Conservation (phyloP, 2,113 vertebrate genomes). For the Oenanthe melanoleuca region DNA sequence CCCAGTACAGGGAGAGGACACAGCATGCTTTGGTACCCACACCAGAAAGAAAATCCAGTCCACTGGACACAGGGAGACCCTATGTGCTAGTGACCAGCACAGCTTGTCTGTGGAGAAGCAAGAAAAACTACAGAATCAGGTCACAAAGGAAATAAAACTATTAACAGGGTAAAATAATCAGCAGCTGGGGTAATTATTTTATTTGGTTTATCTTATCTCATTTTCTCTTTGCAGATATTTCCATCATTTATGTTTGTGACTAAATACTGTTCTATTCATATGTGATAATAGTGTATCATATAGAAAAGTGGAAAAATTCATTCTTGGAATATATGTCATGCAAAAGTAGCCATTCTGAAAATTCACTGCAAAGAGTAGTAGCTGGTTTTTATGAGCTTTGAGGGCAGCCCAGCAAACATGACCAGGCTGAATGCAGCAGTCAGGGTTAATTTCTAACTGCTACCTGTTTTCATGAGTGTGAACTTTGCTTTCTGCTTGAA, state of each 20-base stretch:
- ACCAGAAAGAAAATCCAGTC: neutral
- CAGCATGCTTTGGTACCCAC: neutral
- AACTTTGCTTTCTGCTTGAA: slow-evolving; percentile 40
- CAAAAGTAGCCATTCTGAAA: neutral
- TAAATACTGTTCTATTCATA: neutral
- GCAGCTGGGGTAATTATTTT: neutral
- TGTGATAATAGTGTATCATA: neutral
- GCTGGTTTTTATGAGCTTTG: neutral
- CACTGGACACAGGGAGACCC: neutral
- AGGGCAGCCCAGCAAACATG: neutral
- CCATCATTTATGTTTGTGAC: neutral
- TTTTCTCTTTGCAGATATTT: neutral
- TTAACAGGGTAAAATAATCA: neutral
- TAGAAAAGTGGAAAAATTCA: neutral
- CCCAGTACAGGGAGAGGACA: neutral
- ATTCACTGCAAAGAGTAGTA: neutral
- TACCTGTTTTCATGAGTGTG: neutral
- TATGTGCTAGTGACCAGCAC: fast-evolving
- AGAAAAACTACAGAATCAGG: neutral
- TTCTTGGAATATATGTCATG: neutral
- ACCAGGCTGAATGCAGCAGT: neutral
- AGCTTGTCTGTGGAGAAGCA: neutral
- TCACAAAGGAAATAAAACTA: neutral
- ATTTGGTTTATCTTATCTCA: neutral
- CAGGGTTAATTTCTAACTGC: neutral